Conservation (phyloP, 1,140 invertebrate species). For the Calephelis virginiensis region DNA sequence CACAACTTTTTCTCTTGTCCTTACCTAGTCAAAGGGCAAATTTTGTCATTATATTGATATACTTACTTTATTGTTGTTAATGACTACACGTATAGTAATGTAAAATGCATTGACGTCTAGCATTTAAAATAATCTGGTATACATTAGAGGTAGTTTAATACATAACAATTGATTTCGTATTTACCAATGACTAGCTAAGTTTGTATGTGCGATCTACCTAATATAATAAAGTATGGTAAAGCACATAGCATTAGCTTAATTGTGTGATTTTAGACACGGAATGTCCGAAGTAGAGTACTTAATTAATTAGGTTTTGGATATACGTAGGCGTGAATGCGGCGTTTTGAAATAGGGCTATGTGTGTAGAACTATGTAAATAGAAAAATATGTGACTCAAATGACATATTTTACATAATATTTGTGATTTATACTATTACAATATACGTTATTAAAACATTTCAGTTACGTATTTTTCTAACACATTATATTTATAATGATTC, state of each 20-base stretch:
- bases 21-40: too few species aligned
- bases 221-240: not conserved
- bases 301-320: slow-evolving; percentile 8
- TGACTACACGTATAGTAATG: not conserved
- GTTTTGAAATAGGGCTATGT: not conserved
- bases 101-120: not conserved
- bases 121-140: not conserved
- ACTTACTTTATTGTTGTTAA: too few species aligned
- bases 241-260: not conserved
- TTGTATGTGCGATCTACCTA: not conserved
- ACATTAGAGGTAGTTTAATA: not conserved
- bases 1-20: too few species aligned
- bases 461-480: not conserved
- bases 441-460: not conserved
- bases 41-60: too few species aligned
- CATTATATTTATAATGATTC: not conserved
- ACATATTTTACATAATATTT: not conserved
- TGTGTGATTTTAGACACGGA: not conserved
- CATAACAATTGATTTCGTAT: not conserved
- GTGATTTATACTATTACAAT: not conserved
- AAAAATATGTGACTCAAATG: not conserved
- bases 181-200: not conserved
- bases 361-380: not conserved
- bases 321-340: slow-evolving; percentile 30
- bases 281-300: not conserved